Base-by-base conservation (phyloP, 2,113 vertebrate species). In the Cheilinus undulatus region DNA sequence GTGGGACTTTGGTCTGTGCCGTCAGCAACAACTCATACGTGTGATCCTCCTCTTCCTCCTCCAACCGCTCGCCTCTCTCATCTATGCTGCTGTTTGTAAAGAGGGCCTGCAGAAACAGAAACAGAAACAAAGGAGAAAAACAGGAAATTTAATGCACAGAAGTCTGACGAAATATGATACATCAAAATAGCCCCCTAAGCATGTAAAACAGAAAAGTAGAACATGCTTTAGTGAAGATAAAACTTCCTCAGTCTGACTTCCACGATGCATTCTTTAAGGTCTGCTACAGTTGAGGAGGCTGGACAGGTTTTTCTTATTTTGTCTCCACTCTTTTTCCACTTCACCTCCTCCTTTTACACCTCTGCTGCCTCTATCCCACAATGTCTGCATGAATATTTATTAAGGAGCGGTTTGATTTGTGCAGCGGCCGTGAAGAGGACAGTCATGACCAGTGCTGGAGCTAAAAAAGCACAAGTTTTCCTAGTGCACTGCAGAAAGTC, bases 21-120 rank as follows among this genome's bases (percentile, higher is more conserved):
- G 95, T 96, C 51, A 96, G 81, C 84, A 99, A 50, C 34, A 98
- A 88, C 84, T 99, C 97, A 0, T 99, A 99, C 0, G 97, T 96
- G 88, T 99, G 96, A 63, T 99, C 97, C 2, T 95, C 95, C 27
- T 97, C 95, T 20, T 86, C 48, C 46, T 89, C 77, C 28, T 95
- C 94, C 19, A 88, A 92, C 27, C 93, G 93, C 3, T 94, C 92
- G 13, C 94, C 89, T 43, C 91, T 89, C 69, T 93, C 94, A 65
- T 92, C 93, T 69, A 90, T 91, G 76, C 94, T 93, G 78, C 94
- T 94, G 76, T 92, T 95, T 27, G 85, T 72, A 62, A 93, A 92
- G 48, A 93, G 76, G 27, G 88, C 93, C 97, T 98, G 72, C 12
- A 46, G 32, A 4, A 13, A 66, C 6, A 56, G 54, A 32, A 28